These are phyloP conservation scores for Papilio elwesi DNA, from an alignment of 2,888 invertebrate genomes.

Conservation along the genomic window DNA sequence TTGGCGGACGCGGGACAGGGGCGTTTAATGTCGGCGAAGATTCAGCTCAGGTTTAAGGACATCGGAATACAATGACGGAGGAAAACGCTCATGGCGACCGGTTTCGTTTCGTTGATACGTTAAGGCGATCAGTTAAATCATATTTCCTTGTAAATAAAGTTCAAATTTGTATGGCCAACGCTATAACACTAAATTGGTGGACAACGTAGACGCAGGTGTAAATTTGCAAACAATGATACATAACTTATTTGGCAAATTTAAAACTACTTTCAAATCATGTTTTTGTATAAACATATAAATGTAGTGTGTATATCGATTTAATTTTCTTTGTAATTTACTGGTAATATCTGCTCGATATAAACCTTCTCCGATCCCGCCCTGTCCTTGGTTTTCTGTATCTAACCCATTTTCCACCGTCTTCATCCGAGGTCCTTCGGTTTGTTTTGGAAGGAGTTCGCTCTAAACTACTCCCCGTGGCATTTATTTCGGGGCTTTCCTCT, in stretches of 20 bases:
- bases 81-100: constrained; percentile 23
- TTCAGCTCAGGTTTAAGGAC: constrained; percentile 26
- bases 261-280: neutral
- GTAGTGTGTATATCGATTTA: neutral
- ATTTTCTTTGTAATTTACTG: neutral
- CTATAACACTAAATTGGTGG: neutral
- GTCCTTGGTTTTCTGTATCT: no score
- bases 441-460: no score
- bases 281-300: no score
- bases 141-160: neutral
- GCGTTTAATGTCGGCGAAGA: constrained; percentile 5
- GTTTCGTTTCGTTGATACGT: constrained; percentile 1
- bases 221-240: constrained; percentile 9
- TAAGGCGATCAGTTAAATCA: neutral
- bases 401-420: no score
- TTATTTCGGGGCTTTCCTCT: no score
- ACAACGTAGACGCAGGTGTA: constrained; percentile 10
- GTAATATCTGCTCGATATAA: neutral
- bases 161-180: neutral
- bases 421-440: no score
- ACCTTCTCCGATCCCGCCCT: no score
- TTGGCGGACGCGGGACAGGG: neutral
- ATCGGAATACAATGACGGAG: constrained; percentile 24
- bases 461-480: no score
- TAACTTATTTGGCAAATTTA: neutral